Conservation (phyloP, 2,888 invertebrate species). For the Agrilus mali region DNA sequence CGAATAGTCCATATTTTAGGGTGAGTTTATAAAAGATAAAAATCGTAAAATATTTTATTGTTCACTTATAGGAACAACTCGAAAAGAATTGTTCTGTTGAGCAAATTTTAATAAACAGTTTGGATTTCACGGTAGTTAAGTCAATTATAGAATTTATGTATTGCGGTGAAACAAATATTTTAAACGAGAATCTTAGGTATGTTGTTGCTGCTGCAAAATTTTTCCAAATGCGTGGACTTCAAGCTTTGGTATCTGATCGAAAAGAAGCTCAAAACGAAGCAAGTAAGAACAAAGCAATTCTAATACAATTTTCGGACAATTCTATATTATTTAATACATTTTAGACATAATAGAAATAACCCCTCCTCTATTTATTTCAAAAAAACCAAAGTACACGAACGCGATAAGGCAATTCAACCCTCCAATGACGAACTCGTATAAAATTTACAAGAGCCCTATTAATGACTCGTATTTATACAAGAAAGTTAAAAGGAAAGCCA, state of each 20-base stretch:
- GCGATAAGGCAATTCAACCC: conserved; percentile 19
- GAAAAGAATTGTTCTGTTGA: conserved; percentile 44
- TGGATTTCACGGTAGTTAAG: conserved; percentile 58
- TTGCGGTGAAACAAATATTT: conserved; percentile 59
- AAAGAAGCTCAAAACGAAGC: conserved; percentile 15
- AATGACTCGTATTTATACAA: conserved; percentile 19
- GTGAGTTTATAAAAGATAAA: conserved; percentile 31
- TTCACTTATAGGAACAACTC: conserved; percentile 39
- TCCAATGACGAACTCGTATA: conserved; percentile 1
- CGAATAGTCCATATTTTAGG: conserved; percentile 60
- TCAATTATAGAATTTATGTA: conserved; percentile 66
- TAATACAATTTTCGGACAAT: not conserved
- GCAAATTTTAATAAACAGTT: conserved; percentile 49
- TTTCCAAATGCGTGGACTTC: conserved; percentile 51
- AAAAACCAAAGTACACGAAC: conserved; percentile 31
- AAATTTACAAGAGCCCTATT: conserved; percentile 5
- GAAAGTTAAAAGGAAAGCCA: conserved; percentile 24
- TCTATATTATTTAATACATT: conserved; percentile 3
- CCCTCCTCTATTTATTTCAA: conserved; percentile 28
- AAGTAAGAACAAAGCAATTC: conserved; percentile 7
- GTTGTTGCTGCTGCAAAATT: conserved; percentile 57
- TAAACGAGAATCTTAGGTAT: conserved; percentile 54
- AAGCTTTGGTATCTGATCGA: conserved; percentile 43
- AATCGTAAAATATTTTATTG: not conserved
- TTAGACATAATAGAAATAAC: conserved; percentile 25